phyloP scores from a whole-genome alignment of 2,113 vertebrate species.

The zebrafish (Danio rerio) region GRCz12tu NC_133186.1:19919501-19920000 shows the following conservation, averaged over 20 bases:
- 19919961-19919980: conserved; percentile 93
- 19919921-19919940: neutral
- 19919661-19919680: conserved; percentile 27
- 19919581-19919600: neutral
- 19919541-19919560: too few species aligned
- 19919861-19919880: neutral
- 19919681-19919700: conserved; percentile 30
- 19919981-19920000: conserved; percentile 93
- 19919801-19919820: neutral
- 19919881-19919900: neutral
- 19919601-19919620: neutral
- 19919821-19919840: neutral
- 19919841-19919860: neutral
- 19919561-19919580: conserved; percentile 10
- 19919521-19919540: neutral
- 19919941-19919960: conserved; percentile 73
- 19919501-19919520: neutral
- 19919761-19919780: neutral
- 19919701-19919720: conserved; percentile 21
- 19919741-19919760: conserved; percentile 11
- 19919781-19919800: conserved; percentile 1
- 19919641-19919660: conserved; percentile 4
- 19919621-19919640: conserved; percentile 10
- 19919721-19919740: conserved; percentile 2
- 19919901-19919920: conserved; percentile 12